Evolutionary conservation across 2,888 invertebrate genomes (phyloP), one percentile per base, ranked within the genome.

Genomic region (Holacanthella duospinosa): DNA sequence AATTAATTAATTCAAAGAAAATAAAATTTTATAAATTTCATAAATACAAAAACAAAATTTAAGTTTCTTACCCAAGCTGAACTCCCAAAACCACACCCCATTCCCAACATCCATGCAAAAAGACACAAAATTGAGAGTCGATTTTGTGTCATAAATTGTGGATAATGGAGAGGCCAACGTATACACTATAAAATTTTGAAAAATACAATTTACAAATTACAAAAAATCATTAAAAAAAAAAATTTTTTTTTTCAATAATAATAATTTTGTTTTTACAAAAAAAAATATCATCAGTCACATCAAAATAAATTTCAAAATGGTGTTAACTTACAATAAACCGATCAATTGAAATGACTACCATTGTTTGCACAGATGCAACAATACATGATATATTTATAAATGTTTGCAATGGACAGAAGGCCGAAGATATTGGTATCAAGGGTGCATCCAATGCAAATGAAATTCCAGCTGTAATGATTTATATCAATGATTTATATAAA

Each of bases 91-190:
- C 65, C 65, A 66, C n/a, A 59, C 43, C 25, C n/a, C 29, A 19
- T 19, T 24, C n/a, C 58, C 58, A 21, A 43, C 59, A 3, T 19
- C 16, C 3, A 48, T 4, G 48, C 48, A 48, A 48, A 48, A 4
- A 48, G 21, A 21, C 48, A 48, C 16, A 9, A 48, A 4, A 4
- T 48, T 9, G 24, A 25, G 43, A 66, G 28, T 53, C 64, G 53
- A 1, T 36, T 48, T 58, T 59, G 55, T 24, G 66, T 66, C 12
- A 66, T 54, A 55, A 36, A 60, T 25, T 24, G 43, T 19, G 64
- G 62, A 27, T 66, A 66, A 57, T 66, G 64, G 1, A 66, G 29
- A 1, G 66, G 54, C 66, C 66, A 66, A 25, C 63, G 54, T 29
- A 66, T 48, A 48, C 48, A 48, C 48, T 48, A 21, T 4, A 48